Conservation (phyloP, 2,113 vertebrate genomes). For the Poeciliopsis occidentalis region DNA sequence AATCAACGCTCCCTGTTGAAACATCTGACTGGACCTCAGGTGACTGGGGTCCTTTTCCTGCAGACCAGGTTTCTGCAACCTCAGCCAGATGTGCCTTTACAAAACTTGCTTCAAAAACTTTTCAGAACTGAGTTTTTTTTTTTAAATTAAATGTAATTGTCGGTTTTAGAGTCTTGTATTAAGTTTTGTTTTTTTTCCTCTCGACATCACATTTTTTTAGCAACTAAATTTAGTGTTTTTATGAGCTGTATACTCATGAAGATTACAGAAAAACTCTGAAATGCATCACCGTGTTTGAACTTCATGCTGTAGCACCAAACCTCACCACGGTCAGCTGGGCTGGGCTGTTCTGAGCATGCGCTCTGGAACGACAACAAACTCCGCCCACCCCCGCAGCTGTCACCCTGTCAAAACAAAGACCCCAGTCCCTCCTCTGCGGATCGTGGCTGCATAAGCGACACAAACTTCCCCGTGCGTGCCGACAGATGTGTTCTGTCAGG, state of each 20-base stretch:
- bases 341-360: slow-evolving; percentile 65
- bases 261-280: not conserved
- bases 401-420: slow-evolving; percentile 91
- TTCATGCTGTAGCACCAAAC: not conserved
- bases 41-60: not conserved
- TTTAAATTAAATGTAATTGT: not conserved
- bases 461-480: slow-evolving; percentile 17
- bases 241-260: not conserved
- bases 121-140: not conserved
- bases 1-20: not conserved
- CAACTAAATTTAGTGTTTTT: not conserved
- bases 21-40: not conserved
- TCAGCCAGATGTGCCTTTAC: not conserved
- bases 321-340: slow-evolving; percentile 60
- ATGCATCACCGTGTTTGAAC: not conserved
- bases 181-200: not conserved
- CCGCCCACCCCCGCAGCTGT: slow-evolving; percentile 87
- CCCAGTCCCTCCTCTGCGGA: slow-evolving; percentile 52
- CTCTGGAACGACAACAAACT: slow-evolving; percentile 74
- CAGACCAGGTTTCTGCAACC: not conserved
- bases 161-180: not conserved
- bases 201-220: not conserved
- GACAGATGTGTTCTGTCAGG: slow-evolving; percentile 3
- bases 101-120: not conserved
- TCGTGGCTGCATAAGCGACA: slow-evolving; percentile 45